Evolutionary conservation across 2,797 vertebrate species (phyloP), one percentile per base, ranked within the genome.

Genomic region (Columba guinea): DNA sequence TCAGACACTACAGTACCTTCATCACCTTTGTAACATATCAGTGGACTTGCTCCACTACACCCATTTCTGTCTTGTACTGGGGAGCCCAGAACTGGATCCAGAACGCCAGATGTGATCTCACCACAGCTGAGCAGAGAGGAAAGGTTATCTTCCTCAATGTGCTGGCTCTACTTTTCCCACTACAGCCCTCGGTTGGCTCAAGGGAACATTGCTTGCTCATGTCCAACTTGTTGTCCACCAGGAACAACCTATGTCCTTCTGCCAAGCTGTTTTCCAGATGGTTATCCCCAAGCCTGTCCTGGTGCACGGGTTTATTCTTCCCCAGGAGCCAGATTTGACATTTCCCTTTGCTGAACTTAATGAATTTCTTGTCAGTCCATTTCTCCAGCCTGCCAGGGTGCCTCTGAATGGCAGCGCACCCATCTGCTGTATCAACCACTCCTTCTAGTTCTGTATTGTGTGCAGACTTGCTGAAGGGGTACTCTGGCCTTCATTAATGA

Each of bases 381-480:
- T 92, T 84, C 32, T 87, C 11, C 7, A 78, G 30, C 14, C 28
- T 94, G 13, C 53, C 0, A 1, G 32, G 28, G 30, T 70, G 52
- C 51, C 51, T 44, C 20, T 49, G 73, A 80, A 6, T n/a, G 67
- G 26, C 22, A 58, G 51, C 17, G 83, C 52, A 58, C 34, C 7
- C 13, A 9, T 21, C 34, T 81, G 5, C 18, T 32, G 0, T 46
- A 48, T 18, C 52, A 65, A 0, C 34, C 7, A 1, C 48, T 59
- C 21, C 13, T 84, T 5, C 16, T 53, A 23, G 6, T 49, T 71
- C 9, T 58, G 26, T 68, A 2, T 9, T 44, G 15, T 22, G 12
- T 39, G 58, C 53, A 52, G 18, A 14, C 28, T 44, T 73, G 37
- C 52, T 10, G 21, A 73, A 26, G 13, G 19, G 4, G 2, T 26